Evolutionary conservation across 2,888 invertebrate species (phyloP).

Genomic region (Callosobruchus maculatus): DNA sequence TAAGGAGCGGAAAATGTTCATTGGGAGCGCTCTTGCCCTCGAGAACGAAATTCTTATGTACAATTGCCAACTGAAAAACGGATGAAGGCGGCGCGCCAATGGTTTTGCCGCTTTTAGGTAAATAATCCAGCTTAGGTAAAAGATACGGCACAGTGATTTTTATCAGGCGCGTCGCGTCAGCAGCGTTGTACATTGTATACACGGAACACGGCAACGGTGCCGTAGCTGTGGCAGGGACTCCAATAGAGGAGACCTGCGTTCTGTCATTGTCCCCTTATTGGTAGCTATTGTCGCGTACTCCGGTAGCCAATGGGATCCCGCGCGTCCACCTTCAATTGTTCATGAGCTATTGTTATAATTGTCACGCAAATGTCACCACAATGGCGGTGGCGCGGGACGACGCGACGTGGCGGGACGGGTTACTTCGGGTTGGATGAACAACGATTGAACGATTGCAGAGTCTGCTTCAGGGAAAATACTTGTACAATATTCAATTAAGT

Average conservation of each 20-base stretch:
- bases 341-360: slow-evolving; percentile 42
- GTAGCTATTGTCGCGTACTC: slow-evolving; percentile 42
- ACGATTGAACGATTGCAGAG: not conserved
- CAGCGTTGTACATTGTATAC: not conserved
- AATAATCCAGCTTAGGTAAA: not conserved
- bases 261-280: slow-evolving; percentile 34
- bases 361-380: slow-evolving; percentile 38
- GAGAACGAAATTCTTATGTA: too few relatives aligned
- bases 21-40: too few relatives aligned
- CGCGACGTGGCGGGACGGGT: not conserved
- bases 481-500: not conserved
- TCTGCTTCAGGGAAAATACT: not conserved
- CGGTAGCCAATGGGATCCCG: slow-evolving; percentile 36
- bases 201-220: not conserved
- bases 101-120: not conserved
- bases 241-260: not conserved
- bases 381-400: not conserved
- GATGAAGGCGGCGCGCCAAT: not conserved
- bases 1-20: too few relatives aligned
- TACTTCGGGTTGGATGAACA: not conserved
- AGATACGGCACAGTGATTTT: not conserved
- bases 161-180: not conserved
- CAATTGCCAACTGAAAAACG: not conserved
- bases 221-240: not conserved
- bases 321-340: slow-evolving; percentile 34